phyloP scores from a whole-genome alignment of 1,140 invertebrate genomes.

The Hycleus cichorii region DNA sequence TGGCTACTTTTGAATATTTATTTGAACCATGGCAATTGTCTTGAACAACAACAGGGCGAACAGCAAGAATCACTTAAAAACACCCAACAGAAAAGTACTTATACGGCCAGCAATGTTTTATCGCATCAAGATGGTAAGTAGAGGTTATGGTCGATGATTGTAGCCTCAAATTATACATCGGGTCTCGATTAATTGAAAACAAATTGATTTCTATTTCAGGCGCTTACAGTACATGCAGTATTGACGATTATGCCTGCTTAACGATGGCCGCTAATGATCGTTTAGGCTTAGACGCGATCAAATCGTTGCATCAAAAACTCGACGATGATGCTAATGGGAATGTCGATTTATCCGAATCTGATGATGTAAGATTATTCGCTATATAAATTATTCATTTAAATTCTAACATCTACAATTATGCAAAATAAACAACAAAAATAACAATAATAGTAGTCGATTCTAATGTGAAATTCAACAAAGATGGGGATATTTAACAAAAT shows the following conservation, averaged over 20 bases:
- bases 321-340: slow-evolving; percentile 94
- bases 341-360: slow-evolving; percentile 88
- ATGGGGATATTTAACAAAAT: too few species aligned
- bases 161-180: too few species aligned
- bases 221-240: slow-evolving; percentile 43
- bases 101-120: slow-evolving; percentile 13
- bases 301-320: slow-evolving; percentile 76
- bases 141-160: neutral
- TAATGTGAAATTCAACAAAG: too few species aligned
- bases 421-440: too few species aligned
- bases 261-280: slow-evolving; percentile 66
- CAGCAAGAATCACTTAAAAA: slow-evolving; percentile 1
- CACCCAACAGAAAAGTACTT: slow-evolving; percentile 8
- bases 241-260: slow-evolving; percentile 66
- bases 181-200: neutral
- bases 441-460: too few species aligned
- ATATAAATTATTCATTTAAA: neutral
- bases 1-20: neutral
- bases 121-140: slow-evolving; percentile 42
- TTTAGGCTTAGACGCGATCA: slow-evolving; percentile 81
- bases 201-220: slow-evolving; percentile 24
- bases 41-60: neutral
- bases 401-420: too few species aligned
- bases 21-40: neutral
- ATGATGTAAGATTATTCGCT: slow-evolving; percentile 65